Evolutionary conservation across 2,113 vertebrate species (phyloP).

Genomic region (Colaptes auratus): DNA sequence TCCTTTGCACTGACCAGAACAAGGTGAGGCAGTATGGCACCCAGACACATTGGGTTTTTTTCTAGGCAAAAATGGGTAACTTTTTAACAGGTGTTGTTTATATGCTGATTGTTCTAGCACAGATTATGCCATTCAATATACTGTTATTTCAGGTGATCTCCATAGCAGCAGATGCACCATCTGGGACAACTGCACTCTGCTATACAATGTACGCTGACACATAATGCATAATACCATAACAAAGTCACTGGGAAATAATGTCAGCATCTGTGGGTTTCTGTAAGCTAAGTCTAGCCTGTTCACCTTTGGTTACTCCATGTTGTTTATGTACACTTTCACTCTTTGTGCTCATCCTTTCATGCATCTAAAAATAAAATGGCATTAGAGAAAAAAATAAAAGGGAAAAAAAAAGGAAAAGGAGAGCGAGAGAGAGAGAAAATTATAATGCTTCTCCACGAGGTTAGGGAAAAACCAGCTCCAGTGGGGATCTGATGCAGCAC

Average conservation of each 20-base stretch:
- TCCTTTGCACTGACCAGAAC: neutral
- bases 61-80: neutral
- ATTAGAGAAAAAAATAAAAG: neutral
- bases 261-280: neutral
- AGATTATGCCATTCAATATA: neutral
- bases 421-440: neutral
- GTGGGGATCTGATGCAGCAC: neutral
- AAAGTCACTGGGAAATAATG: neutral
- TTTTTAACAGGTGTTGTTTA: neutral
- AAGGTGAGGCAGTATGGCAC: neutral
- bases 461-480: neutral
- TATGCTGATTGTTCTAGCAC: neutral
- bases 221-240: fast-evolving
- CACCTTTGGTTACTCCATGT: neutral
- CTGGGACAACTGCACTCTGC: fast-evolving
- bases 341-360: neutral
- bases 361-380: neutral
- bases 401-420: neutral
- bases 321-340: neutral
- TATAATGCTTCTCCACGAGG: neutral
- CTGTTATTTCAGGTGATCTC: neutral
- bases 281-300: neutral
- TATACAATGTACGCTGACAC: no score
- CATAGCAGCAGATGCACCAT: neutral
- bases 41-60: neutral